Conservation (phyloP, 2,888 invertebrate species). For the Zele albiditarsus region DNA sequence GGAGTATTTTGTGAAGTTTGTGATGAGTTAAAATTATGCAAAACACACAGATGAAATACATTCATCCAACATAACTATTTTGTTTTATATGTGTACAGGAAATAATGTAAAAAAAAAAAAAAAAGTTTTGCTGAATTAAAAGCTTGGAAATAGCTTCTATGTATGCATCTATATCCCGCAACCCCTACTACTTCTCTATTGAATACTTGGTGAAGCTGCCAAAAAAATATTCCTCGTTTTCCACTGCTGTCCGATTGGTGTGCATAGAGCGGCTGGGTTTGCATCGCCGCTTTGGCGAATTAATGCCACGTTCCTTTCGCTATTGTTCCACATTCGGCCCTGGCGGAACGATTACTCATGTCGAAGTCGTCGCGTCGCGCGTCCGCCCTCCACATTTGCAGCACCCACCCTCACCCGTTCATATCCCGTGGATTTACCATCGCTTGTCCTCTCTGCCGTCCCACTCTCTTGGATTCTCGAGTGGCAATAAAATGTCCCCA, state of each 20-base stretch:
- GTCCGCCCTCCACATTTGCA: background rate
- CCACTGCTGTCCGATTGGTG: conserved; percentile 15
- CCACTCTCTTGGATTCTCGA: conserved; percentile 29
- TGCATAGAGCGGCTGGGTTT: conserved; percentile 18
- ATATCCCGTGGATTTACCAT: conserved; percentile 25
- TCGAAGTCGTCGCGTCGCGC: conserved; percentile 42
- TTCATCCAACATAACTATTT: background rate
- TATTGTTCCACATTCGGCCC: conserved; percentile 48
- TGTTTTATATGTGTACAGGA: background rate
- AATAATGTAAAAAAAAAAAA: background rate
- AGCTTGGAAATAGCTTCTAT: background rate
- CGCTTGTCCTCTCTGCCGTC: background rate
- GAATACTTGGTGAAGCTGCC: conserved; percentile 13
- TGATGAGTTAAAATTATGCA: too few species aligned
- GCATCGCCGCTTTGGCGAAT: conserved; percentile 23
- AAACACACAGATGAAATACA: background rate
- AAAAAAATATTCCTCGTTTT: conserved; percentile 22
- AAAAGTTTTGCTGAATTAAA: conserved; percentile 3
- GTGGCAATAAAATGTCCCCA: conserved; percentile 39
- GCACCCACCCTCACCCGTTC: conserved; percentile 14
- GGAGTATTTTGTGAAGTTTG: too few species aligned
- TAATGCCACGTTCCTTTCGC: conserved; percentile 29
- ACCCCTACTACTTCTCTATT: background rate
- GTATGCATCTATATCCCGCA: background rate
- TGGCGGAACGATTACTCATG: conserved; percentile 46